Evolutionary conservation across 2,888 invertebrate genomes (phyloP).

Genomic region (Heliconius hortense): DNA sequence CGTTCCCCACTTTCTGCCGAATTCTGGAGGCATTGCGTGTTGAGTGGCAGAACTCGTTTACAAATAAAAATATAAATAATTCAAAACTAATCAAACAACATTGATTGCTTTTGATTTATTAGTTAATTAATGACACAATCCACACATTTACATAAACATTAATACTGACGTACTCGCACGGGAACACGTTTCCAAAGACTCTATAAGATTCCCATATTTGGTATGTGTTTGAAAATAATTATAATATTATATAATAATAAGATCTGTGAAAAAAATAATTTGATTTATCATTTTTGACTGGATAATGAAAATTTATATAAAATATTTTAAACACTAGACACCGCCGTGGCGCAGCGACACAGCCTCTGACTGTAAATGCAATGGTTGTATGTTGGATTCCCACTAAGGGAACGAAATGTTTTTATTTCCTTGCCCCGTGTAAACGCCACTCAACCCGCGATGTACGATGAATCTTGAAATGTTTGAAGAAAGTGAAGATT

Average conservation of each 20-base stretch:
- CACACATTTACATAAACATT: slow-evolving; percentile 38
- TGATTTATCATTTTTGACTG: background rate
- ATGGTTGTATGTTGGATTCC: background rate
- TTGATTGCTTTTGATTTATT: slow-evolving; percentile 44
- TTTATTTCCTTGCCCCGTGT: background rate
- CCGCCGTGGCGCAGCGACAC: background rate
- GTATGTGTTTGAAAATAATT: slow-evolving; percentile 8
- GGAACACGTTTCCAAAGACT: slow-evolving; percentile 10
- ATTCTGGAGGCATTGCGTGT: too few species aligned
- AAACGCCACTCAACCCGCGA: background rate
- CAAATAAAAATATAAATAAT: slow-evolving; percentile 34
- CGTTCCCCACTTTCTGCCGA: too few species aligned
- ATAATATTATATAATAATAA: slow-evolving; percentile 5
- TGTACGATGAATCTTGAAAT: background rate
- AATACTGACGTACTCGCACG: slow-evolving; percentile 31
- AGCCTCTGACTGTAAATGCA: too few species aligned
- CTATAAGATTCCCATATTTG: background rate
- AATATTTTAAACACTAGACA: background rate
- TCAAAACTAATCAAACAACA: slow-evolving; percentile 37
- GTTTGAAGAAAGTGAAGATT: too few species aligned
- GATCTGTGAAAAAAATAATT: too few species aligned
- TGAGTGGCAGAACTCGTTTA: too few species aligned
- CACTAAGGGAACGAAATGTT: background rate
- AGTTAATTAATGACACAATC: slow-evolving; percentile 40
- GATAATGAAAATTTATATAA: background rate